These are phyloP conservation scores for Ooceraea biroi DNA, from an alignment of 1,140 invertebrate species.

Conservation along the genomic window DNA sequence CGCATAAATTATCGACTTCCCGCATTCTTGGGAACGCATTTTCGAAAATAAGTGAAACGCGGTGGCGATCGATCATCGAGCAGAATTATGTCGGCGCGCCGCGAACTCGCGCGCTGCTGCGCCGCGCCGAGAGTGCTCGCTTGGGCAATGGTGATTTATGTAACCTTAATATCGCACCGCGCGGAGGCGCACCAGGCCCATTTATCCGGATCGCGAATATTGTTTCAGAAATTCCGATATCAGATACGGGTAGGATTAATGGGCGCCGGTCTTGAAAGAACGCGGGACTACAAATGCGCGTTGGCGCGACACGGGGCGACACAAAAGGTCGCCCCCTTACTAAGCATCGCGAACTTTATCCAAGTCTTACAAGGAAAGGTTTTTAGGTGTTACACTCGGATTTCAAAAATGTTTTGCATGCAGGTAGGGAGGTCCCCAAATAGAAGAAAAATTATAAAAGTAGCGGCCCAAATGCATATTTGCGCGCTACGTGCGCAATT, in stretches of 20 bases:
- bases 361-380: too few relatives aligned
- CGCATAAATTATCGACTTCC: slow-evolving; percentile 25
- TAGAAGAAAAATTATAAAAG: too few relatives aligned
- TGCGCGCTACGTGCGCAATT: too few relatives aligned
- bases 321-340: slow-evolving; percentile 42
- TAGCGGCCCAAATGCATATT: too few relatives aligned
- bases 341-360: slow-evolving; percentile 60
- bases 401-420: too few relatives aligned
- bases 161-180: slow-evolving; percentile 45
- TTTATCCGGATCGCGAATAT: slow-evolving; percentile 54
- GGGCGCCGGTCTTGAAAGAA: slow-evolving; percentile 35
- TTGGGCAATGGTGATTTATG: slow-evolving; percentile 55
- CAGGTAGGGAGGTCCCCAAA: too few relatives aligned
- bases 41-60: slow-evolving; percentile 22
- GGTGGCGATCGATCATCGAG: slow-evolving; percentile 39
- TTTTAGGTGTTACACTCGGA: too few relatives aligned
- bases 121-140: not conserved
- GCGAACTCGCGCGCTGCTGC: slow-evolving; percentile 18
- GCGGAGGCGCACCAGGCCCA: slow-evolving; percentile 37
- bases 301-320: slow-evolving; percentile 24
- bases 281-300: slow-evolving; percentile 15
- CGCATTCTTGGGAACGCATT: slow-evolving; percentile 28
- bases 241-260: slow-evolving; percentile 61
- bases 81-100: slow-evolving; percentile 25
- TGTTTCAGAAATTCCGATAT: slow-evolving; percentile 57